Base-by-base conservation (phyloP, 2,113 vertebrate genomes). In the Podocnemis expansa region DNA sequence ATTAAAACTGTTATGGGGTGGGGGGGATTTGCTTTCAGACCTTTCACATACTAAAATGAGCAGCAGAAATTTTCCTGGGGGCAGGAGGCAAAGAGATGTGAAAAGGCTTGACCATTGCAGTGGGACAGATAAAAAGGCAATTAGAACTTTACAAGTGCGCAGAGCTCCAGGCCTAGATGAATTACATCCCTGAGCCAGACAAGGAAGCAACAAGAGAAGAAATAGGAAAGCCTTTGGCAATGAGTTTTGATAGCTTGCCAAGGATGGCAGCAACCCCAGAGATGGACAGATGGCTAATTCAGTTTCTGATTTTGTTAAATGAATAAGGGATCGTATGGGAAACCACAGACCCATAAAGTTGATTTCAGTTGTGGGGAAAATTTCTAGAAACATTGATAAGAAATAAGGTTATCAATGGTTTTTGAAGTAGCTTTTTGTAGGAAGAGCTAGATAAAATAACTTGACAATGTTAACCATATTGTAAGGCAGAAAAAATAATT, bases 41-140 rank as follows among this genome's bases (percentile, higher is more conserved):
- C 47, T 93, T 93, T 93, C 60, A 10, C 83, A 86, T 94, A 94
- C 90, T 96, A 82, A 93, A 97, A 86, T 93, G 43, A 22, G 92
- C 85, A 94, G 78, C 93, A 94, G 93, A 94, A 97, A 96, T 67
- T 96, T 95, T 97, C 91, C 96, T 93, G 84, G 67, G 94, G 95
- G 82, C 80, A 87, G 81, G 87, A 95, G 88, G 80, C 24, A 89
- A 92, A 38, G 87, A 94, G 91, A 94, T 93, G 85, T 41, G 49
- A 89, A 86, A 95, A 95, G 75, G 76, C 51, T 85, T 79, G 63
- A 80, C 89, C 51, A 80, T 43, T 17, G 75, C 82, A 80, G 58
- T 47, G n/a, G 29, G 82, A 41, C 78, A 80, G 82, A 90, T 80
- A 80, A 90, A 58, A 70, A 85, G 58, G 43, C 60, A 96, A 88